Conservation (phyloP, 1,140 invertebrate genomes). For the Drosophila kurseongensis region DNA sequence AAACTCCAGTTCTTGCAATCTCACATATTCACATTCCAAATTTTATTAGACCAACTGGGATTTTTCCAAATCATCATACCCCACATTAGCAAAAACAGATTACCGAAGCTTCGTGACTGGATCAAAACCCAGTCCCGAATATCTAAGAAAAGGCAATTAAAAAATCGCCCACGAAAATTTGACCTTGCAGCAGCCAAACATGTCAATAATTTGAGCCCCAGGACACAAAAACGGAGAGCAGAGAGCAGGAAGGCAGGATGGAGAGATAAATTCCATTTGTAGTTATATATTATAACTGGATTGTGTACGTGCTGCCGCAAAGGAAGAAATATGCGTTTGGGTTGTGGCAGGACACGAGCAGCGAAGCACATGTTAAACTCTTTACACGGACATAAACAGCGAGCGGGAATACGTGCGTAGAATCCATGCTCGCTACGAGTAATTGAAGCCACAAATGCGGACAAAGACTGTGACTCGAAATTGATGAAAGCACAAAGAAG, state of each 20-base stretch:
- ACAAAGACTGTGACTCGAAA: conserved; percentile 41
- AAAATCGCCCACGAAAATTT: conserved; percentile 16
- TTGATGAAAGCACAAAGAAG: conserved; percentile 64
- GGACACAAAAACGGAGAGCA: neutral
- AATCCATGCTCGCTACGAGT: conserved; percentile 63
- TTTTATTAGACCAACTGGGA: neutral
- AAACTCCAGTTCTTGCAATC: neutral
- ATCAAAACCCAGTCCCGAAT: conserved; percentile 8
- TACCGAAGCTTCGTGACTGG: conserved; percentile 16
- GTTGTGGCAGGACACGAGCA: conserved; percentile 42
- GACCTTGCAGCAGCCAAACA: conserved; percentile 22
- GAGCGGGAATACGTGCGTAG: conserved; percentile 72
- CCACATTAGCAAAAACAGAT: neutral
- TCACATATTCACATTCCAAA: neutral
- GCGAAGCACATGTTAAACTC: conserved; percentile 76
- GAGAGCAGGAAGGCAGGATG: conserved; percentile 5
- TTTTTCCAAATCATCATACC: neutral
- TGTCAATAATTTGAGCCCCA: conserved; percentile 52
- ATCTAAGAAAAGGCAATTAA: conserved; percentile 31
- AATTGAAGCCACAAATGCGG: conserved; percentile 67
- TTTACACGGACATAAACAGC: conserved; percentile 80
- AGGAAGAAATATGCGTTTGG: conserved; percentile 51
- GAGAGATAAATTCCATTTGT: conserved; percentile 61
- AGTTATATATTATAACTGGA: conserved; percentile 57
- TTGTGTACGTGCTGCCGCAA: conserved; percentile 56